phyloP scores from a whole-genome alignment of 2,113 vertebrate species.

The Nycticebus coucang region DNA sequence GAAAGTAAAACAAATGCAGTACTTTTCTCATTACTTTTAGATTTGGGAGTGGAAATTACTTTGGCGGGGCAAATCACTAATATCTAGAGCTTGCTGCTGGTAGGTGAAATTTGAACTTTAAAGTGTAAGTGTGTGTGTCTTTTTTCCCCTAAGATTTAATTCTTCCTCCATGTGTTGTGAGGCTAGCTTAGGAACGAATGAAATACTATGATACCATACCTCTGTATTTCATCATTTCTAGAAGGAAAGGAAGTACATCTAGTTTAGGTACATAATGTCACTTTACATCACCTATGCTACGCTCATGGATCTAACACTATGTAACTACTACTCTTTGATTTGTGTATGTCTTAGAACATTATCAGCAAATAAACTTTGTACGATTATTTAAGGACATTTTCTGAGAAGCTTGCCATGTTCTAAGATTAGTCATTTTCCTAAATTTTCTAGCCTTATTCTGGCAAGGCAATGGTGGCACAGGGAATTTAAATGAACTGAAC shows the following conservation, averaged over 20 bases:
- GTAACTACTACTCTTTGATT: not conserved
- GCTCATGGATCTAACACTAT: not conserved
- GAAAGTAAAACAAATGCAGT: not conserved
- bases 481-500: not conserved
- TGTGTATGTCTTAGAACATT: not conserved
- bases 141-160: not conserved
- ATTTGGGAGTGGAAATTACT: not conserved
- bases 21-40: not conserved
- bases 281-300: not conserved
- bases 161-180: not conserved
- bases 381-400: not conserved
- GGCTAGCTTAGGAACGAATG: not conserved
- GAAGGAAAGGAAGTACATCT: not conserved
- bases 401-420: not conserved
- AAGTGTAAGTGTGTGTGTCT: not conserved
- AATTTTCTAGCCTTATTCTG: not conserved
- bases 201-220: not conserved
- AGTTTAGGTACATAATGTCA: not conserved
- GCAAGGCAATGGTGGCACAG: not conserved
- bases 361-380: not conserved
- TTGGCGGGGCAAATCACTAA: not conserved
- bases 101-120: not conserved
- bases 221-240: not conserved
- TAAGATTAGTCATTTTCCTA: not conserved
- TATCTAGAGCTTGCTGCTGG: not conserved